Evolutionary conservation across 2,888 invertebrate species (phyloP).

Genomic region (Petrophora chlorosata): DNA sequence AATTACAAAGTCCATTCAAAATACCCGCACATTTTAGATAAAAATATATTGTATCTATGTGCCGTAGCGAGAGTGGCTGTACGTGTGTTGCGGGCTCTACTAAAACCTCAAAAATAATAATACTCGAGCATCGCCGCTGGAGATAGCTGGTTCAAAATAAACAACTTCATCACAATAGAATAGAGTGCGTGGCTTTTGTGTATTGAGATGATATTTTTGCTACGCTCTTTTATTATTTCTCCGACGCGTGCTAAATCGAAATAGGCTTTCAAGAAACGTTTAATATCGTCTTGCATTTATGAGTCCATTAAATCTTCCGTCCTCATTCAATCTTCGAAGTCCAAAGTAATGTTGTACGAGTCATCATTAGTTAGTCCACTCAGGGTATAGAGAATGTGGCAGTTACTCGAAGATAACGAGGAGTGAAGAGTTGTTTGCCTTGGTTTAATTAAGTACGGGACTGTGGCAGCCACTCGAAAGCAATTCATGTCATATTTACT

Average conservation of each 20-base stretch:
- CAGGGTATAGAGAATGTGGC: not conserved
- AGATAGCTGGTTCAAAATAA: no score
- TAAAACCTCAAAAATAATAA: no score
- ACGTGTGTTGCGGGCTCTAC: no score
- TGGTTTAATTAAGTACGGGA: slow-evolving; percentile 49
- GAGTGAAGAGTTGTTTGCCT: slow-evolving; percentile 41
- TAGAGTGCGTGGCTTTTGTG: slow-evolving; percentile 30
- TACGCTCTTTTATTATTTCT: slow-evolving; percentile 31
- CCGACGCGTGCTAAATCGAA: slow-evolving; percentile 29
- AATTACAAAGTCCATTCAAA: no score
- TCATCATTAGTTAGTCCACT: slow-evolving; percentile 16
- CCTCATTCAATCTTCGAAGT: slow-evolving; percentile 30
- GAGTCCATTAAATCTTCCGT: slow-evolving; percentile 39
- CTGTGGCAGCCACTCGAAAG: slow-evolving; percentile 28
- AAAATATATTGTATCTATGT: no score
- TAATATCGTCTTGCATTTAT: no score
- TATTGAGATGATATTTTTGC: slow-evolving; percentile 16
- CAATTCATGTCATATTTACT: slow-evolving; percentile 37
- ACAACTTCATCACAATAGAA: slow-evolving; percentile 32
- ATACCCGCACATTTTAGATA: no score
- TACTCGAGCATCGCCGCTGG: no score
- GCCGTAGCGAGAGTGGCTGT: no score
- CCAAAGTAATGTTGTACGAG: slow-evolving; percentile 23
- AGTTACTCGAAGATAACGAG: slow-evolving; percentile 6
- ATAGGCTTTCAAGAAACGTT: slow-evolving; percentile 32